phyloP scores from a whole-genome alignment of 1,140 invertebrate genomes.

The Bombus haemorrhoidalis region DNA sequence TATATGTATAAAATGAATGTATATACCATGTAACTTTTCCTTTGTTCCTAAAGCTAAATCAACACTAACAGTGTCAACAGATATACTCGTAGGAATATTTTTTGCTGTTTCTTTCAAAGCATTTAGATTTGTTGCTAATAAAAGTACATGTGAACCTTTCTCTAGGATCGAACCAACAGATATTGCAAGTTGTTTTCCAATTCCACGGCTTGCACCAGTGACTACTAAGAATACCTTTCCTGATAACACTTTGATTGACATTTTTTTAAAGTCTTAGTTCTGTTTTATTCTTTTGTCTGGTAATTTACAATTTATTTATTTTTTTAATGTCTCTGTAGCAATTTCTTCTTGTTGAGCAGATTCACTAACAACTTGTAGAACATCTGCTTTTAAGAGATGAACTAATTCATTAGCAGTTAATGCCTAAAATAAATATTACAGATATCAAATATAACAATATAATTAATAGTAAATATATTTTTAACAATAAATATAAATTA shows the following conservation, averaged over 20 bases:
- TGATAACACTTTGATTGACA: conserved; percentile 72
- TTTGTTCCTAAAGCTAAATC: conserved; percentile 84
- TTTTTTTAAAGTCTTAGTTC: conserved; percentile 35
- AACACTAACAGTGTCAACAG: conserved; percentile 82
- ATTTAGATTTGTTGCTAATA: conserved; percentile 88
- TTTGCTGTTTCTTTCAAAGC: conserved; percentile 85
- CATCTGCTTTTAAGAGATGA: conserved; percentile 83
- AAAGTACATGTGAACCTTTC: conserved; percentile 87
- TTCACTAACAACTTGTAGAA: conserved; percentile 71
- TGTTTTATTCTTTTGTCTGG: not conserved
- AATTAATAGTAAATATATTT: not conserved
- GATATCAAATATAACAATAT: not conserved
- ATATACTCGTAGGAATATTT: conserved; percentile 79
- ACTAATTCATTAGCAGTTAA: conserved; percentile 82
- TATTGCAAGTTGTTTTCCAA: conserved; percentile 90
- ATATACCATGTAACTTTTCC: conserved; percentile 80
- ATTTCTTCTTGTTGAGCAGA: conserved; percentile 54
- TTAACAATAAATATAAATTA: not conserved
- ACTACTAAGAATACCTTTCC: conserved; percentile 85
- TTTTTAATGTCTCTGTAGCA: conserved; percentile 47
- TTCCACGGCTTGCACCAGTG: conserved; percentile 94
- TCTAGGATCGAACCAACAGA: conserved; percentile 86
- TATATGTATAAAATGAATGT: not conserved
- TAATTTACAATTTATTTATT: conserved; percentile 45
- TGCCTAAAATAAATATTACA: conserved; percentile 71